Percentiles rank a stretch among this genome's conserved stretches.
phyloP scores from a whole-genome alignment of 2,797 vertebrate species.

The Margarornis squamiger region DNA sequence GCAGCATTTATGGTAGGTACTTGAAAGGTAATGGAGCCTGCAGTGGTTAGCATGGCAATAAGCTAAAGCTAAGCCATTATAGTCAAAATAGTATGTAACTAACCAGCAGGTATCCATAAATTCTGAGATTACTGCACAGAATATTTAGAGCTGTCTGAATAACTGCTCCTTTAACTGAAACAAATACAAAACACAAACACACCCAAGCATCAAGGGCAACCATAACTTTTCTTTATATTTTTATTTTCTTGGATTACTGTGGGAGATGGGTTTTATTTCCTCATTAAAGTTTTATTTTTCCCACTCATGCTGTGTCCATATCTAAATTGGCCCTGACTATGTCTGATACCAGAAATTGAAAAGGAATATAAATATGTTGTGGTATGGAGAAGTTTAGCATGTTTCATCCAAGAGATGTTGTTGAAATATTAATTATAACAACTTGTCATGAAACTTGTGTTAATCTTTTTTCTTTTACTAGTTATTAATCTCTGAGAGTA shows the following conservation, averaged over 20 bases:
- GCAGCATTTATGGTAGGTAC: not conserved
- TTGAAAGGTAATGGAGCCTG: slow-evolving; percentile 34
- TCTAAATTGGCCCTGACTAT: not conserved
- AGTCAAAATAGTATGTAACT: not conserved
- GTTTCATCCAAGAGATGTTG: not conserved
- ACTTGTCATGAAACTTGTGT: not conserved
- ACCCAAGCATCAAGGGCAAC: not conserved
- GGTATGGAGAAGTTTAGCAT: not conserved
- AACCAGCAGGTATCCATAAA: slow-evolving; percentile 9
- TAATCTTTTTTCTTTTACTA: not conserved
- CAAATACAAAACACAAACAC: not conserved
- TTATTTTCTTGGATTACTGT: not conserved
- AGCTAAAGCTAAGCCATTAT: not conserved
- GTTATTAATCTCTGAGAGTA: not conserved
- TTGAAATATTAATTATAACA: not conserved
- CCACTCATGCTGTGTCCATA: not conserved
- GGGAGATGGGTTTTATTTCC: not conserved
- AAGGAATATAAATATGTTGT: not conserved
- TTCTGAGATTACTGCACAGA: not conserved
- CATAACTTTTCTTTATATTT: not conserved
- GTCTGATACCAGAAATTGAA: not conserved
- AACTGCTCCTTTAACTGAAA: not conserved
- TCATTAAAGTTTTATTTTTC: not conserved
- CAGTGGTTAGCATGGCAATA: slow-evolving; percentile 17
- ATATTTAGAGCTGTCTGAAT: not conserved